phyloP scores from a whole-genome alignment of 2,113 vertebrate species.

The Muscicapa adusta region DNA sequence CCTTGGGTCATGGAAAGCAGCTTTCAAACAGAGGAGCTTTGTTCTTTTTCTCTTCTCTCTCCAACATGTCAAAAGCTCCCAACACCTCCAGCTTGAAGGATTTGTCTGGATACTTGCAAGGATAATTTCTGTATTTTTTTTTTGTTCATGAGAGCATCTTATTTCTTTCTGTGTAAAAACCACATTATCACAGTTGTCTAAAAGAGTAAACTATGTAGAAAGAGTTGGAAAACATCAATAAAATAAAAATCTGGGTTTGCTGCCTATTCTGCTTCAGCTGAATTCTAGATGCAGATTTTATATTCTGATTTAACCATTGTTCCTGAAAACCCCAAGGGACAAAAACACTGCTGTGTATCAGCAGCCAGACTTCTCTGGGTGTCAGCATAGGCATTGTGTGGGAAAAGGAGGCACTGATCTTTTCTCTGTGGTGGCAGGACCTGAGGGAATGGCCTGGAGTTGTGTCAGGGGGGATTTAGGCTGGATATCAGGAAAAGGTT shows the following conservation, averaged over 20 bases:
- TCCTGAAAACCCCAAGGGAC: background rate
- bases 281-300: background rate
- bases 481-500: background rate
- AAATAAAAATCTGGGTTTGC: background rate
- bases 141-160: background rate
- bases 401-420: background rate
- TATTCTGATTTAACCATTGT: background rate
- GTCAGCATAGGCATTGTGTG: background rate
- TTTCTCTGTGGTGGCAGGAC: background rate
- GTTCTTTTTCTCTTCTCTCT: background rate
- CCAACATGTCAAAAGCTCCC: background rate
- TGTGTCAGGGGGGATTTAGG: background rate
- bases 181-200: background rate
- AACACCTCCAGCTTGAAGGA: background rate
- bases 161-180: background rate
- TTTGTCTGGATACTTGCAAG: background rate
- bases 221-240: background rate
- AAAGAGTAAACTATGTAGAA: background rate
- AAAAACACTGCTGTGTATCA: background rate
- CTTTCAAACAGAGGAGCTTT: background rate
- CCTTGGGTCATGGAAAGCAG: background rate
- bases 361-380: background rate
- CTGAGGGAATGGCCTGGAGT: accelerated
- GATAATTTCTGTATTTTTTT: background rate
- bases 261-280: background rate